Percentiles rank a stretch among this genome's conserved stretches.
Evolutionary conservation across 2,797 vertebrate genomes (phyloP).

Genomic region (Lycodopsis pacificus): DNA sequence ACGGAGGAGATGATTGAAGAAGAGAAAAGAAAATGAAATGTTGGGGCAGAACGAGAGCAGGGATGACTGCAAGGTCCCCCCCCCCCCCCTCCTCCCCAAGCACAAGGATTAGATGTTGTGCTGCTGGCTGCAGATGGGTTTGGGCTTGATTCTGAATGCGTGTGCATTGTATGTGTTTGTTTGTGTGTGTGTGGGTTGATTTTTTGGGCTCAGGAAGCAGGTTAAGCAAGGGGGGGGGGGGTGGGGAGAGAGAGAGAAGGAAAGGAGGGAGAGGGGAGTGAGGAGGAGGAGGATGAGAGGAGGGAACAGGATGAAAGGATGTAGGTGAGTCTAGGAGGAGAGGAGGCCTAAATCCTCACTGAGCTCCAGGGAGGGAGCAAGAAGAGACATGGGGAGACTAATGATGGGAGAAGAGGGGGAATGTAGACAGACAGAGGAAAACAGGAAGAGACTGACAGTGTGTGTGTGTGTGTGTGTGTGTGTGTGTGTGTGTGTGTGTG

Average conservation of each 20-base stretch:
- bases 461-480: conserved; percentile 8
- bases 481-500: neutral
- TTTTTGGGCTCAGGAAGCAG: conserved; percentile 68
- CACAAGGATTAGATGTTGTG: conserved; percentile 76
- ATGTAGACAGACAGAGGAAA: conserved; percentile 51
- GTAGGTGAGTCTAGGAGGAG: conserved; percentile 74
- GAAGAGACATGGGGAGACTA: conserved; percentile 59
- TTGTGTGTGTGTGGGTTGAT: conserved; percentile 40
- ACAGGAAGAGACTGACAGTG: conserved; percentile 41
- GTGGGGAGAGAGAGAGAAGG: neutral
- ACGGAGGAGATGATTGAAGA: conserved; percentile 49
- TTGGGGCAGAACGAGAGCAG: conserved; percentile 55
- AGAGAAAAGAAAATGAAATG: conserved; percentile 59
- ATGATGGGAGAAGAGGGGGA: conserved; percentile 66
- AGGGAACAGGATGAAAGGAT: conserved; percentile 71
- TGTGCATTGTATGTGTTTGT: conserved; percentile 48
- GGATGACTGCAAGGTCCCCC: conserved; percentile 55
- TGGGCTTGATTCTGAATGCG: conserved; percentile 64
- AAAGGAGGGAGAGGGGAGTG: conserved; percentile 36
- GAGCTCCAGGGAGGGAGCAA: conserved; percentile 64
- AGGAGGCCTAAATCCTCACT: conserved; percentile 74
- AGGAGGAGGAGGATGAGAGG: conserved; percentile 47
- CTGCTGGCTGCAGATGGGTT: conserved; percentile 74
- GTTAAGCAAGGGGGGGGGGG: conserved; percentile 53
- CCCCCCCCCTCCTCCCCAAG: conserved; percentile 63